Evolutionary conservation across 2,888 invertebrate species (phyloP).

Genomic region (Ochropleura plecta): DNA sequence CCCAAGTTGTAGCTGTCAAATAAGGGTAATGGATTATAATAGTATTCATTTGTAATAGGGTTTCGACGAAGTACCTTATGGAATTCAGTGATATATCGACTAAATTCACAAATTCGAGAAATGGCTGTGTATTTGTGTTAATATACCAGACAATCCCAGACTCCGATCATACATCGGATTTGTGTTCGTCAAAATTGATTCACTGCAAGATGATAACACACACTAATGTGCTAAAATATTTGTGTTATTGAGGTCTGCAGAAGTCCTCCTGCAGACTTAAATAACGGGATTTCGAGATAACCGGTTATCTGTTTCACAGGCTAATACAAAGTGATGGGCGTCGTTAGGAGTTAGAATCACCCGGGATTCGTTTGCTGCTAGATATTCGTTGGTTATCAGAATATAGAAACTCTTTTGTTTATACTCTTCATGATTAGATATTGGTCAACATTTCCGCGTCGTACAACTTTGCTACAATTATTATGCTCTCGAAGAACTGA

Average conservation of each 20-base stretch:
- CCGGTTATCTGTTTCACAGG: constrained; percentile 10
- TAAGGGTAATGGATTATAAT: constrained; percentile 48
- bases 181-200: constrained; percentile 18
- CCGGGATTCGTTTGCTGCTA: constrained; percentile 11
- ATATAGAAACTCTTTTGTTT: constrained; percentile 9
- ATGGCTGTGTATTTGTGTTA: background rate
- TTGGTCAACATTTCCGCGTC: background rate
- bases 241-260: constrained; percentile 1
- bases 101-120: constrained; percentile 2
- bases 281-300: constrained; percentile 5
- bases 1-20: constrained; percentile 46
- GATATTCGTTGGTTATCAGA: background rate
- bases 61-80: constrained; percentile 10
- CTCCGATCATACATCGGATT: background rate
- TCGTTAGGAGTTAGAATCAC: constrained; percentile 7
- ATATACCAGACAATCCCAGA: background rate
- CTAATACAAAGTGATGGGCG: constrained; percentile 11
- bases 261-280: background rate
- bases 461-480: background rate
- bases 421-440: background rate
- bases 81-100: constrained; percentile 16
- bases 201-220: constrained; percentile 5
- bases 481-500: background rate
- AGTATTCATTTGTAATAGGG: constrained; percentile 31
- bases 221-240: background rate